A percentile compares a stretch with the other conserved stretches of the same genome.
Evolutionary conservation across 64 coral and sea anemone genomes (phyloP).

Genomic region (Porites australiensis): DNA sequence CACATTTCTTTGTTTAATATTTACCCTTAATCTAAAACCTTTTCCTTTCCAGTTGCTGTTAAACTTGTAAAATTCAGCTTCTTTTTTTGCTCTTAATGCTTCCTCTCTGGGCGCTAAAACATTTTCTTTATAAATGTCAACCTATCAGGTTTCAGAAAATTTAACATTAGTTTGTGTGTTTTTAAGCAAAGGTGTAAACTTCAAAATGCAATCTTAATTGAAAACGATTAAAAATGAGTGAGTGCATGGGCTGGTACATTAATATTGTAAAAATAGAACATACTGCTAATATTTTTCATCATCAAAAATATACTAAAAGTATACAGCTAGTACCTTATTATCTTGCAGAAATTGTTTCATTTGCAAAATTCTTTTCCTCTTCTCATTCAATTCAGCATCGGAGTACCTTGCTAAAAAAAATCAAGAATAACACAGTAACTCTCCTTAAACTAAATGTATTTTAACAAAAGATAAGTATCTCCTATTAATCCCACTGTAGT

Average conservation of each 20-base stretch:
- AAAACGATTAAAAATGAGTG: neutral
- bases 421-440: neutral
- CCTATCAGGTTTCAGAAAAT: slow-evolving; percentile 17
- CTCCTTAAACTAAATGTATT: too few relatives aligned
- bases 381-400: slow-evolving; percentile 3
- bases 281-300: too few relatives aligned
- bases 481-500: too few relatives aligned
- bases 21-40: slow-evolving; percentile 77
- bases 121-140: slow-evolving; percentile 54
- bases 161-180: too few relatives aligned
- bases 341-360: slow-evolving; percentile 55
- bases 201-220: neutral
- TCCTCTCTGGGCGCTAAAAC: slow-evolving; percentile 78
- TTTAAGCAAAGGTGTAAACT: too few relatives aligned
- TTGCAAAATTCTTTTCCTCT: slow-evolving; percentile 19
- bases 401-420: neutral
- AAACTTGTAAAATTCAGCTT: slow-evolving; percentile 73
- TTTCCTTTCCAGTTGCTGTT: slow-evolving; percentile 68
- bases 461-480: too few relatives aligned
- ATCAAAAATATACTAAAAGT: too few relatives aligned
- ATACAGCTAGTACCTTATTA: slow-evolving; percentile 16
- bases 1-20: neutral
- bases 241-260: too few relatives aligned
- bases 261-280: too few relatives aligned
- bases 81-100: slow-evolving; percentile 42